phyloP scores from a whole-genome alignment of 2,797 vertebrate species.

The Danio tinwini region DNA sequence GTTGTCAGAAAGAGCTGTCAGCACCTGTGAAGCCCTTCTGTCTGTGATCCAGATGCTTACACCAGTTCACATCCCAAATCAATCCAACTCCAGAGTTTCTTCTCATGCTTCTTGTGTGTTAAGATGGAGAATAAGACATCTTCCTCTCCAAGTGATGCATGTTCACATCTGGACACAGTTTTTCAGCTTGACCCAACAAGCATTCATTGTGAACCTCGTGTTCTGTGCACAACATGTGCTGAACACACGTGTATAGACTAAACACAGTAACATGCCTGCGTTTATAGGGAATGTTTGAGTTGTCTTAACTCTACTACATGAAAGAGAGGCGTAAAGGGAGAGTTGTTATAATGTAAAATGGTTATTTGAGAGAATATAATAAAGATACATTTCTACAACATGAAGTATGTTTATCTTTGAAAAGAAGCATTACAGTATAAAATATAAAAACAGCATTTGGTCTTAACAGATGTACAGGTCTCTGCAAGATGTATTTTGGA shows the following conservation, averaged over 20 bases:
- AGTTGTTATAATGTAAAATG: not conserved
- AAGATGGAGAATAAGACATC: constrained; percentile 28
- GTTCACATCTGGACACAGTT: constrained; percentile 27
- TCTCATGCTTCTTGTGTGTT: constrained; percentile 13
- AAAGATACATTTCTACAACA: no score
- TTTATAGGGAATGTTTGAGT: not conserved
- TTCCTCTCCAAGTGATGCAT: constrained; percentile 19
- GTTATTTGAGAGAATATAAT: not conserved
- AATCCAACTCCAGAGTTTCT: not conserved
- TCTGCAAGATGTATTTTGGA: no score
- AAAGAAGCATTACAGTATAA: no score
- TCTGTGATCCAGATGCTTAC: constrained; percentile 13
- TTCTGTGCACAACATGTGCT: constrained; percentile 48
- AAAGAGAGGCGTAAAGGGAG: not conserved
- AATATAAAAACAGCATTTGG: no score
- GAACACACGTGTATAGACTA: not conserved
- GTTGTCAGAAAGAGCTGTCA: not conserved
- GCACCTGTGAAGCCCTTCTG: constrained; percentile 8
- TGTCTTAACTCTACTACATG: not conserved
- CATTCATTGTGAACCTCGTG: constrained; percentile 50
- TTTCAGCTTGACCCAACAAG: constrained; percentile 23
- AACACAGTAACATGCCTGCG: not conserved
- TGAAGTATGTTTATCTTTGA: no score
- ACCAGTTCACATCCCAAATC: constrained; percentile 1
- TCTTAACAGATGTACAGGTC: no score